Percentiles rank a stretch among this genome's conserved stretches.
These are phyloP conservation scores for Phoenicopterus ruber DNA, from an alignment of 2,113 vertebrate genomes.

Conservation along the genomic window DNA sequence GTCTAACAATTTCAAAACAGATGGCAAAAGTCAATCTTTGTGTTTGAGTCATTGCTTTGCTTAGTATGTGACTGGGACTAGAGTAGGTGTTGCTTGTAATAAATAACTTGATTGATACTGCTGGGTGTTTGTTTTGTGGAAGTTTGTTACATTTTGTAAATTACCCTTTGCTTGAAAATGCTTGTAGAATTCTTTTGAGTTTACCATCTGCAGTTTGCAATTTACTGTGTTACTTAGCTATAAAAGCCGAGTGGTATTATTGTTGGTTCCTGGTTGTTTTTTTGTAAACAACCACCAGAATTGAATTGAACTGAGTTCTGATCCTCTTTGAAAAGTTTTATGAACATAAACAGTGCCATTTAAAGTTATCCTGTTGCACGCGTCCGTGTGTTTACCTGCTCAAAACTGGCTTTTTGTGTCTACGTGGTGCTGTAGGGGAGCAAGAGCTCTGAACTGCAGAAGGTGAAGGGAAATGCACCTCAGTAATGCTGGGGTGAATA, in stretches of 20 bases:
- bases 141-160: background rate
- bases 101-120: background rate
- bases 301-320: background rate
- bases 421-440: background rate
- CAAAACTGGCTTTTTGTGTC: background rate
- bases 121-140: background rate
- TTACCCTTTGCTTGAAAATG: background rate
- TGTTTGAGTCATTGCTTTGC: background rate
- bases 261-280: background rate
- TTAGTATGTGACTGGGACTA: slow-evolving; percentile 1
- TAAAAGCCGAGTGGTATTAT: background rate
- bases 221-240: background rate
- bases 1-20: slow-evolving; percentile 49
- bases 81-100: background rate
- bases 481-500: background rate
- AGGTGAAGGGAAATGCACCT: background rate
- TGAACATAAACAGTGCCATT: background rate
- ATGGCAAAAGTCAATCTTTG: slow-evolving; percentile 7
- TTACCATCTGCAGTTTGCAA: background rate
- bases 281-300: background rate
- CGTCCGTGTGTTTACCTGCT: background rate
- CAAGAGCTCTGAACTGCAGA: background rate
- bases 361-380: background rate
- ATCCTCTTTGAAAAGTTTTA: background rate
- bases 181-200: background rate